phyloP scores from a whole-genome alignment of 2,113 vertebrate genomes.

The Ovis aries region ARS-UI_Ramb_v3.0 NC_056061.1:4911501-4912000 shows the following conservation, averaged over 20 bases:
- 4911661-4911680: neutral
- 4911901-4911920: neutral
- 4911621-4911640: neutral
- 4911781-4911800: neutral
- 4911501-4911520: neutral
- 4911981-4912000: neutral
- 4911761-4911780: neutral
- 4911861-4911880: neutral
- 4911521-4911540: neutral
- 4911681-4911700: neutral
- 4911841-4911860: neutral
- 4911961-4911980: neutral
- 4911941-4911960: neutral
- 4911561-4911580: neutral
- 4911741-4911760: neutral
- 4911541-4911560: neutral
- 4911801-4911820: neutral
- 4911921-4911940: neutral
- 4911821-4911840: neutral
- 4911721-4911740: neutral
- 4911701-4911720: neutral
- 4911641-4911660: neutral
- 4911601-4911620: neutral
- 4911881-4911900: neutral
- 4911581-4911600: neutral